Percentiles rank a stretch among this genome's conserved stretches.
phyloP scores from a whole-genome alignment of 2,888 invertebrate species.

The Synergus japonicus region DNA sequence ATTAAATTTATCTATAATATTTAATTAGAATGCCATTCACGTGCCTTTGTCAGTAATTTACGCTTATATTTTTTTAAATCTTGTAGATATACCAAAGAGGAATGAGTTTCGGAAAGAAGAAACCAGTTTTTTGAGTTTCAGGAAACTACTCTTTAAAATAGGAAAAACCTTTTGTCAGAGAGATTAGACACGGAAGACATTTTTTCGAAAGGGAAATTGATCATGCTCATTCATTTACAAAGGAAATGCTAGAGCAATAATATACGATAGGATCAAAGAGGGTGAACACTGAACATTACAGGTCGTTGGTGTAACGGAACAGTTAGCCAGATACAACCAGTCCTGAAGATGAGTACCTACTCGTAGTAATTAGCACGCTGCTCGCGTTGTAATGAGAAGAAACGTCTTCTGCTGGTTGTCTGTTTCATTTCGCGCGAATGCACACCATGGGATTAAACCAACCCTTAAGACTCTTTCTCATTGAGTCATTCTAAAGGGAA shows the following conservation, averaged over 20 bases:
- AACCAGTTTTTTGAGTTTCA: too few relatives aligned
- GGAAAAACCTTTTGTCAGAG: too few relatives aligned
- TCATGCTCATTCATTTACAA: not conserved
- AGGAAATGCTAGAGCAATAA: not conserved
- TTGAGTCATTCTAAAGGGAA: constrained; percentile 1
- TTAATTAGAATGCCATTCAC: too few relatives aligned
- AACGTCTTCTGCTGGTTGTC: constrained; percentile 12
- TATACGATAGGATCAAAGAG: not conserved
- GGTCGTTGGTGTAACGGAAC: not conserved
- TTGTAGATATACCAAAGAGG: too few relatives aligned
- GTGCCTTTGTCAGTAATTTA: too few relatives aligned
- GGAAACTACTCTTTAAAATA: too few relatives aligned
- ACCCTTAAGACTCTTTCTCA: constrained; percentile 26
- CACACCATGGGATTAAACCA: constrained; percentile 32
- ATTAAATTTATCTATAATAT: too few relatives aligned
- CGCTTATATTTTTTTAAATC: too few relatives aligned
- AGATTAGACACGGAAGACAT: not conserved
- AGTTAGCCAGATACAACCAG: not conserved
- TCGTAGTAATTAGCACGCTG: constrained; percentile 26
- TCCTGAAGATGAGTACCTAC: constrained; percentile 3
- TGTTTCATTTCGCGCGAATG: constrained; percentile 15
- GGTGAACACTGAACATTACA: not conserved
- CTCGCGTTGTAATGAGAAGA: constrained; percentile 23
- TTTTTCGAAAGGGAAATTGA: not conserved
- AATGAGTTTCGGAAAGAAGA: too few relatives aligned